Percentiles rank a stretch among this genome's conserved stretches.
Evolutionary conservation across 2,113 vertebrate species (phyloP).

Genomic region (Mus pahari): DNA sequence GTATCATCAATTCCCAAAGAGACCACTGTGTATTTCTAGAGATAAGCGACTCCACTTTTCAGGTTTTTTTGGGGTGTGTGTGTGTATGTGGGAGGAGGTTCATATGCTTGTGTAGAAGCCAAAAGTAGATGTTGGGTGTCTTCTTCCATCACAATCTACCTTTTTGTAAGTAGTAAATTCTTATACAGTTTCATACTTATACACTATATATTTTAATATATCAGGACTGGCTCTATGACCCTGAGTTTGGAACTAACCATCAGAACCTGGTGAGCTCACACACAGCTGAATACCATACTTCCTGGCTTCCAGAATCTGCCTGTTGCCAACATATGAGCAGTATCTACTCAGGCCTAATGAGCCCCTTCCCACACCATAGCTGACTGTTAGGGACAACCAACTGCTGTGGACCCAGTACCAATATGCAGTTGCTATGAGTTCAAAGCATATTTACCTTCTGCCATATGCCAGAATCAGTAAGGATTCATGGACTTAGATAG

Average conservation of each 20-base stretch:
- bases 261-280: background rate
- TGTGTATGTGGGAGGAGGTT: too few species aligned
- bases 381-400: background rate
- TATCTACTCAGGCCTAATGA: background rate
- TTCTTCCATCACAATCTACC: too few species aligned
- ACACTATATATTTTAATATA: background rate
- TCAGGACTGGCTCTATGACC: background rate
- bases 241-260: background rate
- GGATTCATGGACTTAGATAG: background rate
- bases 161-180: background rate
- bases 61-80: background rate
- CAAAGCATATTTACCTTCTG: background rate
- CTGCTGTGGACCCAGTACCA: background rate
- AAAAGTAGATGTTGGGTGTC: background rate
- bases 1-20: conserved; percentile 6
- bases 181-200: background rate
- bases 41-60: background rate
- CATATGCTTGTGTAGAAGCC: background rate
- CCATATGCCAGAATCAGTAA: background rate
- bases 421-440: background rate
- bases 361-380: background rate
- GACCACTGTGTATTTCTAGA: background rate
- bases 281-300: background rate
- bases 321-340: background rate
- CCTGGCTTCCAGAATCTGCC: background rate